These are phyloP conservation scores for Phrynosoma platyrhinos DNA, from an alignment of 2,113 vertebrate species.

Conservation along the genomic window DNA sequence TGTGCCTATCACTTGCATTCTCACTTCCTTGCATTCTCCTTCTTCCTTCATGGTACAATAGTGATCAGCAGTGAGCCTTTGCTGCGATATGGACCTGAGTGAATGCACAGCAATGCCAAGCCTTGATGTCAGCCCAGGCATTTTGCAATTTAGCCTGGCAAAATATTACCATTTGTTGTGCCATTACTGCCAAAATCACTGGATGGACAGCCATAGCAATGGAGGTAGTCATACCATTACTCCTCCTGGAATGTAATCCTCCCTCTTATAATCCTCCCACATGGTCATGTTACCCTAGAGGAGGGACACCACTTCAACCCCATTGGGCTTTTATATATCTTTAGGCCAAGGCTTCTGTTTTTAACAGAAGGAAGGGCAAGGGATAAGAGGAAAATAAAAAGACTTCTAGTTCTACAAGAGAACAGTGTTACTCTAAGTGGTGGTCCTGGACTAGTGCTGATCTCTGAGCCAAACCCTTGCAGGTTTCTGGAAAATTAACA, in stretches of 20 bases:
- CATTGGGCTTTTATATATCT: not conserved
- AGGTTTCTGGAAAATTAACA: too few species aligned
- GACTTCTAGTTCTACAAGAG: not conserved
- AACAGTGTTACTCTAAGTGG: too few species aligned
- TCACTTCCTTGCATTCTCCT: too few species aligned
- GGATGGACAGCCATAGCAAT: not conserved
- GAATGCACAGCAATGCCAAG: not conserved
- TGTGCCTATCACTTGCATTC: not conserved
- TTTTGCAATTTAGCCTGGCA: not conserved
- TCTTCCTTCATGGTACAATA: not conserved
- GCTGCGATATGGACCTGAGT: not conserved
- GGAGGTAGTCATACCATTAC: too few species aligned
- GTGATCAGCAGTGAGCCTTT: not conserved
- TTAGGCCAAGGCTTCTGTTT: not conserved
- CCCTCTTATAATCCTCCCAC: not conserved
- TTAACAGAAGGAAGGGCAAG: too few species aligned
- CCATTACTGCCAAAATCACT: not conserved
- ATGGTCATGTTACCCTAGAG: not conserved
- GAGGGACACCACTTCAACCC: not conserved
- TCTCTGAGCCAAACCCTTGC: too few species aligned
- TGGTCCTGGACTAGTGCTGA: too few species aligned
- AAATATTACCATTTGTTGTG: too few species aligned
- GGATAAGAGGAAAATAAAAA: not conserved
- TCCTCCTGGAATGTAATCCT: not conserved
- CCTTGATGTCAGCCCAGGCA: not conserved